A percentile compares a stretch with the other conserved stretches of the same genome.
Conservation (phyloP, 2,888 invertebrate genomes). For the Sisyra nigra region DNA sequence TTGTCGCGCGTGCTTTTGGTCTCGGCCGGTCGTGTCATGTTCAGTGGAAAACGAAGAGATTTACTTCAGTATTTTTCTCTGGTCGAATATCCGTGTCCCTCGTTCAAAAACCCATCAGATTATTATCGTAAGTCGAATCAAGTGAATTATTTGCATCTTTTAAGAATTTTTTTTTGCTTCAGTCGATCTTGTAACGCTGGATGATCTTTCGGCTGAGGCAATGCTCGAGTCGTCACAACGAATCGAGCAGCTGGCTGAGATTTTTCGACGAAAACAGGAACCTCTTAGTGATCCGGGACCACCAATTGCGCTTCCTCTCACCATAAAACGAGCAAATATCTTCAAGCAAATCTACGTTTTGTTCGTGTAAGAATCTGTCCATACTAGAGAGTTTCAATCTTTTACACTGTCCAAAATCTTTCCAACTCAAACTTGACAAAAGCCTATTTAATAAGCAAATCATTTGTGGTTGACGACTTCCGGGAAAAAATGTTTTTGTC, state of each 20-base stretch:
- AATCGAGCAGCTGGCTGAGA: conserved; percentile 76
- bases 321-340: conserved; percentile 44
- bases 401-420: neutral
- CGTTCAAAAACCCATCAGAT: conserved; percentile 92
- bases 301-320: conserved; percentile 56
- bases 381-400: conserved; percentile 4
- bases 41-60: conserved; percentile 74
- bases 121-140: conserved; percentile 62
- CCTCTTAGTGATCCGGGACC: conserved; percentile 55
- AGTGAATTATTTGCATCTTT: neutral
- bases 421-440: too few species aligned
- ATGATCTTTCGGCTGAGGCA: conserved; percentile 85
- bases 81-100: conserved; percentile 86
- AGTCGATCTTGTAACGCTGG: conserved; percentile 89
- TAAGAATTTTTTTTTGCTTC: conserved; percentile 20
- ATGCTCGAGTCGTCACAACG: conserved; percentile 88
- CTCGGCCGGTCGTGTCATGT: conserved; percentile 83
- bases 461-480: too few species aligned
- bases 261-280: conserved; percentile 53
- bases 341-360: conserved; percentile 55
- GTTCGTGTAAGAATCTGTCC: conserved; percentile 32
- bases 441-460: too few species aligned
- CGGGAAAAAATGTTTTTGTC: too few species aligned
- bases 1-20: conserved; percentile 69
- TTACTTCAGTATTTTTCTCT: conserved; percentile 81